Base-by-base conservation (phyloP, 2,888 invertebrate species). In the Luffia ferchaultella region DNA sequence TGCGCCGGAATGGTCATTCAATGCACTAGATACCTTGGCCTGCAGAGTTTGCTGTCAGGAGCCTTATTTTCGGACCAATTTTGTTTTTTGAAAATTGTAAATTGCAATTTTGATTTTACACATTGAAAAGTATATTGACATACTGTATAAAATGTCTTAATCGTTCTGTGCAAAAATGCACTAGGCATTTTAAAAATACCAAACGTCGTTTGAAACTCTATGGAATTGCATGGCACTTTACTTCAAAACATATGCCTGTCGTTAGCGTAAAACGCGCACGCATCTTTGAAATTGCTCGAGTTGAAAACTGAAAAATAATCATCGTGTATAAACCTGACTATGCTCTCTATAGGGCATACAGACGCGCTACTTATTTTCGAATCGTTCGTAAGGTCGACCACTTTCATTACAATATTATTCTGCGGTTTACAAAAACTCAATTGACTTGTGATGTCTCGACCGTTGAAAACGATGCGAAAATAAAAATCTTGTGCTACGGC, bases 241-340 rank as follows among this genome's bases (percentile, higher is more conserved):
- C n/a, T 12, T 30, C 30, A 63, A 62, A 64, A 65, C 51, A 63
- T 58, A 51, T 63, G 70, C 57, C 74, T 75, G 15, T 58, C 60
- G 41, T 58, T 67, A 0, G 71, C 73, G 50, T 79, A 80, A 18
- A 76, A 69, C 0, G 85, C 76, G 56, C 94, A 94, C 0, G 93
- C 95, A 63, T 95, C 94, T 70, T 94, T 94, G 65, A 91, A 95
- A 73, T 95, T 95, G 15, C 92, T 93, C n/a, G 90, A 91, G 68
- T 95, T 95, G 60, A 96, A 89, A 49, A 88, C 85, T 15, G 87
- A 78, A 64, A 96, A 94, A 68, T 95, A 95, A 73, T 95, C 93
- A 59, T 93, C 93, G 60, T 95, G 93, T 55, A 96, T 87, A 71
- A 95, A 96, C 55, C 95, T 83, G 9, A 94, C 90, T 54, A 96